Conservation (phyloP, 2,888 invertebrate genomes). For the Drosophila antonietae region DNA sequence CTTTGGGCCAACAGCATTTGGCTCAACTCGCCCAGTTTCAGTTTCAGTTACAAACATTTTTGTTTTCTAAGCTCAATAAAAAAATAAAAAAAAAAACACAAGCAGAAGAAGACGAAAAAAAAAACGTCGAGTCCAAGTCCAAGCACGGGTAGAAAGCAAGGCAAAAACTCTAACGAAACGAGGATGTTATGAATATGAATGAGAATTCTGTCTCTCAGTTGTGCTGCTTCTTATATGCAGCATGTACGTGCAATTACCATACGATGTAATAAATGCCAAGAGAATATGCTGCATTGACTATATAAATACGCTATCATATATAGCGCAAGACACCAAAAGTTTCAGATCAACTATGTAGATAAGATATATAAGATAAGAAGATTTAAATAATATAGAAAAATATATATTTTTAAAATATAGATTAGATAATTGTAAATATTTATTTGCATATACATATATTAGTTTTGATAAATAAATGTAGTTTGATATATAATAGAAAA, state of each 20-base stretch:
- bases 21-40: slow-evolving; percentile 50
- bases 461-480: too few species aligned
- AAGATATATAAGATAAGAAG: background rate
- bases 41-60: slow-evolving; percentile 65
- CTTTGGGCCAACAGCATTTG: slow-evolving; percentile 27
- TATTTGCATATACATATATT: too few species aligned
- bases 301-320: slow-evolving; percentile 26
- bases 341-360: background rate
- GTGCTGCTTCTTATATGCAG: slow-evolving; percentile 20
- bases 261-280: slow-evolving; percentile 23
- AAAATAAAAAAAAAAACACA: background rate
- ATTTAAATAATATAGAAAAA: background rate
- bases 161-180: slow-evolving; percentile 63
- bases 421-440: too few species aligned
- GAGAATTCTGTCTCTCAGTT: slow-evolving; percentile 40
- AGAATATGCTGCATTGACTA: slow-evolving; percentile 19
- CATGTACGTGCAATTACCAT: slow-evolving; percentile 55
- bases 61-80: slow-evolving; percentile 17
- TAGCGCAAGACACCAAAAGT: too few species aligned
- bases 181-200: slow-evolving; percentile 76
- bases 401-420: background rate
- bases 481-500: too few species aligned
- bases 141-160: slow-evolving; percentile 20
- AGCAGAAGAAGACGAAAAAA: background rate
- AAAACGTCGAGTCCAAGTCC: slow-evolving; percentile 17